A percentile compares a stretch with the other conserved stretches of the same genome.
Evolutionary conservation across 37 sponge, comb jelly and placozoan genomes (phyloP).

Genomic region (Crambe crambe): DNA sequence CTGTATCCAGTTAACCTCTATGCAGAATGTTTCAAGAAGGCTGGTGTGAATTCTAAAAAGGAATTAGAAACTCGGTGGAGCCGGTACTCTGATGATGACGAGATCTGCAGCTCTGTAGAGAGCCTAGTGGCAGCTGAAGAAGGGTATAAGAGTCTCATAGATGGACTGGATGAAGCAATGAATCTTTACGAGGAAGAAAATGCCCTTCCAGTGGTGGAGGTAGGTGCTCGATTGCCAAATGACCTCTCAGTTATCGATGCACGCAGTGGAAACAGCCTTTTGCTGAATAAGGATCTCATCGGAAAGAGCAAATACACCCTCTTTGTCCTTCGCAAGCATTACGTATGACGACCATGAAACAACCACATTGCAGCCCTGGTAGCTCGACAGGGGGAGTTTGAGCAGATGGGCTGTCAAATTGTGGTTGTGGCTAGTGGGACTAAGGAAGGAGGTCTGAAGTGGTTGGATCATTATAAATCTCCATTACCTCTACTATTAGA

Average conservation of each 20-base stretch:
- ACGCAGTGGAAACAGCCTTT: not conserved
- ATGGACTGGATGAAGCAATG: slow-evolving; percentile 7
- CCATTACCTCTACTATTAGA: slow-evolving; percentile 31
- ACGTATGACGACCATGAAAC: slow-evolving; percentile 64
- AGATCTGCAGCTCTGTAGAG: slow-evolving; percentile 22
- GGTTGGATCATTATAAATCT: slow-evolving; percentile 21
- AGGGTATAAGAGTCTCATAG: not conserved
- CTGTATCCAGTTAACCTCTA: slow-evolving; percentile 22
- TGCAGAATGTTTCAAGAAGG: slow-evolving; percentile 4
- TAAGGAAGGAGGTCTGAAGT: slow-evolving; percentile 13
- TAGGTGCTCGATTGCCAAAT: not conserved
- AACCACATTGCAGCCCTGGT: slow-evolving; percentile 34
- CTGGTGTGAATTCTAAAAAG: slow-evolving; percentile 23
- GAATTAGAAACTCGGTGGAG: slow-evolving; percentile 16
- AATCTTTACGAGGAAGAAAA: slow-evolving; percentile 5
- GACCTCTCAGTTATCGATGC: slow-evolving; percentile 24
- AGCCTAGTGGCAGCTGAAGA: slow-evolving; percentile 34
- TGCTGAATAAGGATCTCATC: slow-evolving; percentile 1
- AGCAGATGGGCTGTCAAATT: slow-evolving; percentile 13
- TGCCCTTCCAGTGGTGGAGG: not conserved
- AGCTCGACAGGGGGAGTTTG: slow-evolving; percentile 12
- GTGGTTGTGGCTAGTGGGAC: slow-evolving; percentile 32
- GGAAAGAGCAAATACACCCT: slow-evolving; percentile 17
- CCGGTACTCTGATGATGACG: slow-evolving; percentile 6
- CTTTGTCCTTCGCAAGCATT: slow-evolving; percentile 53